Conservation (phyloP, 2,888 invertebrate genomes). For the Molorchus minor region DNA sequence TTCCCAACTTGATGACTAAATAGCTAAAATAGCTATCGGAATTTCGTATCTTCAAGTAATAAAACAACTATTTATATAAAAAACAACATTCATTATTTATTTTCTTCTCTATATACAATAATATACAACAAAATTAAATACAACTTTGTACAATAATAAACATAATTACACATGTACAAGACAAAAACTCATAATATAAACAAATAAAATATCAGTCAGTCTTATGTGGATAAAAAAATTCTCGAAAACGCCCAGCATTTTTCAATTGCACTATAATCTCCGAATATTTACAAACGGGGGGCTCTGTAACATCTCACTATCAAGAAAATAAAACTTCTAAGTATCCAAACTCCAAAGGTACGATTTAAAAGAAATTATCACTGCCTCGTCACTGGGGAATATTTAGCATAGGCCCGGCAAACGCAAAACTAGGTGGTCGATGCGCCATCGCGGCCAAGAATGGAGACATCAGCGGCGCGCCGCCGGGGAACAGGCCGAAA, state of each 20-base stretch:
- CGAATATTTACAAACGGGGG: slow-evolving; percentile 24
- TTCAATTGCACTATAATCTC: slow-evolving; percentile 33
- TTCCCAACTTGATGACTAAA: too few species aligned
- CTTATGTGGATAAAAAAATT: slow-evolving; percentile 50
- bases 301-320: slow-evolving; percentile 20
- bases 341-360: slow-evolving; percentile 8
- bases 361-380: slow-evolving; percentile 5
- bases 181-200: slow-evolving; percentile 42
- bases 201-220: slow-evolving; percentile 56
- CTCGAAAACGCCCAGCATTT: slow-evolving; percentile 37
- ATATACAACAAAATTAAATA: slow-evolving; percentile 54
- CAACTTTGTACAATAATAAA: slow-evolving; percentile 50
- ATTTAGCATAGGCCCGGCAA: slow-evolving; percentile 69
- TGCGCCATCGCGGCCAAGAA: slow-evolving; percentile 73
- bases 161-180: slow-evolving; percentile 51
- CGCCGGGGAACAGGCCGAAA: slow-evolving; percentile 73
- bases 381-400: slow-evolving; percentile 66
- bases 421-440: slow-evolving; percentile 68
- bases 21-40: too few species aligned
- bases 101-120: slow-evolving; percentile 51
- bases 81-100: slow-evolving; percentile 53
- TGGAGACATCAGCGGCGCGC: slow-evolving; percentile 67
- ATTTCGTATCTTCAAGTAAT: too few species aligned
- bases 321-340: not conserved
- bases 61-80: slow-evolving; percentile 37